Conservation (phyloP, 2,113 vertebrate species). For the Arenaria interpres region DNA sequence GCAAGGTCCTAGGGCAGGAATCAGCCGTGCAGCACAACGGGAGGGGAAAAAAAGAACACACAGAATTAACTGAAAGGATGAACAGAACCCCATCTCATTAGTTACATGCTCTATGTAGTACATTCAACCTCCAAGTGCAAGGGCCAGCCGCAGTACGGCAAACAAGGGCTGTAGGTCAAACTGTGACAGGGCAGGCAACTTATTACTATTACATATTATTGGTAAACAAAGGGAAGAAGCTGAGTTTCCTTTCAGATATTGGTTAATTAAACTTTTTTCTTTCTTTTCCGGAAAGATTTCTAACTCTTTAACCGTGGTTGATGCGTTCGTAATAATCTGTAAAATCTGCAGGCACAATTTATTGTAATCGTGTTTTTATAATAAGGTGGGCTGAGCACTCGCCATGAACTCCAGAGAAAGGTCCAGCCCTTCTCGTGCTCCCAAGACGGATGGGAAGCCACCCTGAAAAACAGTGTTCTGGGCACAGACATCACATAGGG, state of each 20-base stretch:
- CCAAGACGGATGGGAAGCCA: background rate
- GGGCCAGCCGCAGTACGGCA: background rate
- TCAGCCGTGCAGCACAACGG: slow-evolving; percentile 81
- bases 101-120: slow-evolving; percentile 57
- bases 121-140: slow-evolving; percentile 31
- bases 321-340: background rate
- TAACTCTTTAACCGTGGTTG: background rate
- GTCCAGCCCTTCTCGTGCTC: background rate
- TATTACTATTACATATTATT: background rate
- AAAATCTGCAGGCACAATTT: background rate
- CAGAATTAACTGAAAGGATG: slow-evolving; percentile 80
- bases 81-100: slow-evolving; percentile 52
- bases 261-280: background rate
- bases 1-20: slow-evolving; percentile 89
- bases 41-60: slow-evolving; percentile 77
- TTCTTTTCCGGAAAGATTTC: background rate
- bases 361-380: background rate
- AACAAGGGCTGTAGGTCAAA: background rate
- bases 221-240: background rate
- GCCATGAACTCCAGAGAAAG: background rate
- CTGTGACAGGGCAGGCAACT: background rate
- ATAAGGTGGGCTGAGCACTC: background rate
- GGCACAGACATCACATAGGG: background rate
- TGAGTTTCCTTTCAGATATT: background rate
- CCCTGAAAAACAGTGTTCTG: background rate